Evolutionary conservation across 2,113 vertebrate genomes (phyloP), one percentile per base, ranked within the genome.

Genomic region (Empidonax alnorum): DNA sequence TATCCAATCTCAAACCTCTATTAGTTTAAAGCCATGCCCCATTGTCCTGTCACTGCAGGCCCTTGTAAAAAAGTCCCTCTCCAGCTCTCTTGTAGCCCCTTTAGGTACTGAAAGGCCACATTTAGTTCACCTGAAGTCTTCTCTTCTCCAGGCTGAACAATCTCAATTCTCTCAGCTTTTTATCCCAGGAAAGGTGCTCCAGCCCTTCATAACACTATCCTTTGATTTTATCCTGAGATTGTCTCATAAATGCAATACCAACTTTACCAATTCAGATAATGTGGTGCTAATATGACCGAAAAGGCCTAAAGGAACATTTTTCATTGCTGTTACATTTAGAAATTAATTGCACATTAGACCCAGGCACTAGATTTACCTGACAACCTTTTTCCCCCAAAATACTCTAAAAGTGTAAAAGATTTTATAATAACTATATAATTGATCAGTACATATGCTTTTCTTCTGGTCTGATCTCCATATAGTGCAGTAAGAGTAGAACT

Each of bases 121-220:
- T 22, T 42, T 31, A 10, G 30, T 14, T 62, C 21, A 49, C 9
- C 21, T 2, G 0, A 69, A 76, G 35, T 9, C 21, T 31, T 53
- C 13, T 47, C 53, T 46, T 59, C 78, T 69, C 41, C 22, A 69
- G 9, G 17, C 14, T 35, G n/a, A 89, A 55, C 17, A 69, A 27
- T 33, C n/a, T 55, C n/a, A 76, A 35, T 49, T 83, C 75, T 27
- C 71, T 42, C n/a, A 62, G 62, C 24, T 21, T 46, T 19, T 76
- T 31, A 17, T 41, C 47, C 55, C 0, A 55, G 46, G 4, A 69
- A 31, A 55, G 30, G 25, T 47, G 17, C 25, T 83, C 14, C 25
- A 31, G n/a, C 41, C 25, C 25, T 42, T 14, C 0, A 0, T 50
- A 84, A 61, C 16, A 33, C 27, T 14, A 53, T 1, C 0, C 42